Percentiles rank a stretch among this genome's conserved stretches.
phyloP scores from a whole-genome alignment of 1,140 invertebrate species.

The Tetramorium alpestre region DNA sequence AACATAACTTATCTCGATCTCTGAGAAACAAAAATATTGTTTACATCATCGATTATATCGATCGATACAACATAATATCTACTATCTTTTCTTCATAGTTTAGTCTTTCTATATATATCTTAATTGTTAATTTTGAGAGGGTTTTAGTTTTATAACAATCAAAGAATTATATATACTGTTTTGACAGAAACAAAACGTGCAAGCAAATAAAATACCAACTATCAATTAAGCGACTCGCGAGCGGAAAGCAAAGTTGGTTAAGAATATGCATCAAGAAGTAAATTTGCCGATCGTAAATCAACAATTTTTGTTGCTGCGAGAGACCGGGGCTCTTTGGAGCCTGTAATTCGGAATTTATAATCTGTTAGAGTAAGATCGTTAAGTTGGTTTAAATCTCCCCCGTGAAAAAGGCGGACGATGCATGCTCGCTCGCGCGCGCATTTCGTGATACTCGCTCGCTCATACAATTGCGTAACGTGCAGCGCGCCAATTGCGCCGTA shows the following conservation, averaged over 20 bases:
- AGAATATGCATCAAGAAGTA: neutral
- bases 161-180: neutral
- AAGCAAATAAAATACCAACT: neutral
- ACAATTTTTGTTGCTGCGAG: constrained; percentile 19
- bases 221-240: neutral
- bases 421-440: neutral
- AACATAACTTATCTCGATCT: neutral
- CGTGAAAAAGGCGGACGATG: constrained; percentile 7
- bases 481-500: constrained; percentile 8
- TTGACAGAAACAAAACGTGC: neutral
- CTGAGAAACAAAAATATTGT: neutral
- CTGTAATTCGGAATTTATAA: constrained; percentile 46
- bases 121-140: neutral
- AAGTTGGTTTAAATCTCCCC: constrained; percentile 26
- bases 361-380: constrained; percentile 43
- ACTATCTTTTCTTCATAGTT: neutral
- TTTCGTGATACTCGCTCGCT: neutral
- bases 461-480: constrained; percentile 41
- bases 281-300: constrained; percentile 28
- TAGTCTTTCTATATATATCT: neutral
- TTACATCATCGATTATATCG: neutral
- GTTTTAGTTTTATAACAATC: neutral
- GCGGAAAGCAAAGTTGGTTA: neutral
- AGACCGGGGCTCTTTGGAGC: neutral
- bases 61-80: neutral